Base-by-base conservation (phyloP, 2,888 invertebrate species). In the Chaetogeoica ovagalla region DNA sequence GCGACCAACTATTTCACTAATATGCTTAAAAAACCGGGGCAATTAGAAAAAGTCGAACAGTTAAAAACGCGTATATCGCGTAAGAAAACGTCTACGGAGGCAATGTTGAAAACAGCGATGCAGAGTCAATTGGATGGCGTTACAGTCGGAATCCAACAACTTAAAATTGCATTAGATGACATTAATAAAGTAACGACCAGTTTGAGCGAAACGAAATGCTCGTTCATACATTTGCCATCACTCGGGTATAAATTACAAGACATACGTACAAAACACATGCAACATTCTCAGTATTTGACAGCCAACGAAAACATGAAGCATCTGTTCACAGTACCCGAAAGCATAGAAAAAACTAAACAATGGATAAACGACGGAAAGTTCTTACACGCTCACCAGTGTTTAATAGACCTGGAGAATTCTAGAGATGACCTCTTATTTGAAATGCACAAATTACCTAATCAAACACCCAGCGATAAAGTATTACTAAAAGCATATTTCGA, bases 261-360 rank as follows among this genome's bases (percentile, higher is more conserved):
- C 66, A 94, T 98, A 0, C 89, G 95, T 43, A 94, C 95, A 83
- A 98, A 98, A 86, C 97, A 97, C 86, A 93, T 94, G 84, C 91
- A 93, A 30, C 97, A 98, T 87, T 97, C 97, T 0, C 98, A 97
- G 86, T 96, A 97, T 87, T 97, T 96, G 2, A 97, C 98, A 1
- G 98, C 98, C 0, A 96, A 96, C 89, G 98, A 99, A 85, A 99
- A 99, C 86, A 88, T 99, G 48, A 98, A 97, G 86, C 97, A 98
- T 85, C 97, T 99, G 83, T 98, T 98, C 85, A 97, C 96, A 66
- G 97, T 98, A 0, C 97, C 97, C 15, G 96, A 97, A 85, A 97
- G 96, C 87, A 95, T 98, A 0, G 93, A 95, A 79, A 96, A 95
- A 86, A 97, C 98, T 0, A 93, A 95, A 85, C 93, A 94, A 79